Evolutionary conservation across 2,113 vertebrate genomes (phyloP), one percentile per base, ranked within the genome.

Genomic region (Halcyon malimbica): DNA sequence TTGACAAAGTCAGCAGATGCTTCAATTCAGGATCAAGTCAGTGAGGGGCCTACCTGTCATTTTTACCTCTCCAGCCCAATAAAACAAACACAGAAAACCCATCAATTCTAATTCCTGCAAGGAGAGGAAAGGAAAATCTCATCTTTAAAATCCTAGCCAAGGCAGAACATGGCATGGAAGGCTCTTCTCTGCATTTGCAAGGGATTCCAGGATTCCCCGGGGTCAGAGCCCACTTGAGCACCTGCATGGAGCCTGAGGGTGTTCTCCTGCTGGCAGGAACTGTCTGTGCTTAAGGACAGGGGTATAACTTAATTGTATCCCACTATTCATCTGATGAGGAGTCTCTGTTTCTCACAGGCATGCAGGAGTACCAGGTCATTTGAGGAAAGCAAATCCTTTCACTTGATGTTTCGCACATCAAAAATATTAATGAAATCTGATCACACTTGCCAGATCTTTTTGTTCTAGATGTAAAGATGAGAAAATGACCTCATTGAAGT

Each of bases 1-100:
- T 29, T 57, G 41, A 44, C 28, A 44, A 84, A 84, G 46, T 39
- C 51, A 82, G 24, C 59, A 75, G 70, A 59, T n/a, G 11, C 29
- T 44, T 90, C 79, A 29, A 1, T 85, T 75, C 0, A 0, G 35
- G 11, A 82, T 75, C 0, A 1, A 59, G 21, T 33, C 82, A n/a
- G 8, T 28, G 78, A 18, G 10, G 17, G 23, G 63, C 4, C 48
- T 41, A 20, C 13, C 6, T 20, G 48, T 21, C 37, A 37, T 35
- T 51, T 65, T 13, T n/a, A 56, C 28, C 5, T 64, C 16, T 70
- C 20, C 57, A 26, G 35, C 57, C 13, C 50, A 31, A 6, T 7
- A 4, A 60, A 41, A 69, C 1, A 0, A 90, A 48, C 31, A 69
- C 48, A 31, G 21, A 59, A 77, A 3, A 3, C 3, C 17, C 21